These are phyloP conservation scores for Macroglossus sobrinus DNA, from an alignment of 2,113 vertebrate genomes.

Conservation along the genomic window DNA sequence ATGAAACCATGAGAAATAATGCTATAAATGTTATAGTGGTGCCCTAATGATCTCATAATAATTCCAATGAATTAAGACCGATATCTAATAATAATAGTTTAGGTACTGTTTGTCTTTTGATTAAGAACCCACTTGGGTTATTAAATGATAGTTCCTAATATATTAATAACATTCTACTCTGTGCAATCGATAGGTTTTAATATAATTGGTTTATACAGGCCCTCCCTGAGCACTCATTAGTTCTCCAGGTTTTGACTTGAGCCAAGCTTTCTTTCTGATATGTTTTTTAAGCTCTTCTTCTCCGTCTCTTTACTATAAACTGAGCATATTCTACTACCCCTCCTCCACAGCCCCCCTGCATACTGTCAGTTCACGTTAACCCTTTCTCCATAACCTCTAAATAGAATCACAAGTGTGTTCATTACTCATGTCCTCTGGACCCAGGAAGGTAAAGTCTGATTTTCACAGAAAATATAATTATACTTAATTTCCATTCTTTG, in stretches of 20 bases:
- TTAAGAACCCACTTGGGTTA: slow-evolving; percentile 21
- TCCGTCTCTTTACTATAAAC: background rate
- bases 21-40: background rate
- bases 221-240: background rate
- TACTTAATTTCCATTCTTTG: background rate
- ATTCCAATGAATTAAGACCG: slow-evolving; percentile 48
- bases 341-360: background rate
- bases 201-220: background rate
- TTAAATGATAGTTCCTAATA: slow-evolving; percentile 42
- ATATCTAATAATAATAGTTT: slow-evolving; percentile 48
- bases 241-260: background rate
- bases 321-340: background rate
- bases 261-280: background rate
- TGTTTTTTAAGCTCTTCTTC: background rate
- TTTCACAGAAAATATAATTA: slow-evolving; percentile 12
- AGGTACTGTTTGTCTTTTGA: slow-evolving; percentile 17
- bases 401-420: background rate
- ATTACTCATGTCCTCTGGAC: background rate
- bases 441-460: background rate
- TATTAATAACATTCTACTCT: background rate
- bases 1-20: slow-evolving; percentile 65
- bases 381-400: background rate
- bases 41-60: slow-evolving; percentile 7
- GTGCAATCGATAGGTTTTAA: background rate
- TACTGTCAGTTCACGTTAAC: background rate